These are phyloP conservation scores for Melanotaenia trifasciata DNA, from an alignment of 2,797 vertebrate genomes.

Conservation along the genomic window DNA sequence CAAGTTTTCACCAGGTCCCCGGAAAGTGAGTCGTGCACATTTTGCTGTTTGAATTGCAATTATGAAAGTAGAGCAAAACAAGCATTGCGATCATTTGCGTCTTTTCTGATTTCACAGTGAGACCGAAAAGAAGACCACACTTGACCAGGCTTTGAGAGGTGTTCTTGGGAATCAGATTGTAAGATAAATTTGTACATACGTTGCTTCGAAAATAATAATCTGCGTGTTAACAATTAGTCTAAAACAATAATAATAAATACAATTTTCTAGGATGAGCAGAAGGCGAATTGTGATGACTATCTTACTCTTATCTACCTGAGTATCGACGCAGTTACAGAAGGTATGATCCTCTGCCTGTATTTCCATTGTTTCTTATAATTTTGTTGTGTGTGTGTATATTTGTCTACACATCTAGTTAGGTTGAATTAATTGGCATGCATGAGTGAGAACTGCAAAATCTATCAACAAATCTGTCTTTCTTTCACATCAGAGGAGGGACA, in stretches of 20 bases:
- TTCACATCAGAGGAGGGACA: too few species aligned
- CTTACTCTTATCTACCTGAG: constrained; percentile 95
- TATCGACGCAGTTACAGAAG: constrained; percentile 94
- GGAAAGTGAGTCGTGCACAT: constrained; percentile 87
- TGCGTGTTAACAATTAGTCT: too few species aligned
- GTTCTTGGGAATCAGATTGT: constrained; percentile 96
- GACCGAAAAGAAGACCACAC: constrained; percentile 94
- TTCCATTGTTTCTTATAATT: too few species aligned
- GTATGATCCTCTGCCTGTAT: constrained; percentile 64
- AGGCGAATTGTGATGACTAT: constrained; percentile 89
- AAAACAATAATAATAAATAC: neutral
- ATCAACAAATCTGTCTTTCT: too few species aligned
- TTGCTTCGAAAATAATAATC: neutral
- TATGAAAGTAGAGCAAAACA: neutral
- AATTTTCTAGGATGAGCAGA: constrained; percentile 87
- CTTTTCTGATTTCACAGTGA: constrained; percentile 83
- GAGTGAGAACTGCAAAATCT: too few species aligned
- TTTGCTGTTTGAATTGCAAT: neutral
- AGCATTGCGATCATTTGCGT: neutral
- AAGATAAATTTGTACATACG: neutral
- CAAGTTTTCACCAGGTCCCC: constrained; percentile 88
- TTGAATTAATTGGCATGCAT: too few species aligned
- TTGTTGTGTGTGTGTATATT: too few species aligned
- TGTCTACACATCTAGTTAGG: too few species aligned
- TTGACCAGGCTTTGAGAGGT: constrained; percentile 93